A percentile compares a stretch with the other conserved stretches of the same genome.
phyloP scores from a whole-genome alignment of 1,140 invertebrate genomes.

The Euschistus heros region DNA sequence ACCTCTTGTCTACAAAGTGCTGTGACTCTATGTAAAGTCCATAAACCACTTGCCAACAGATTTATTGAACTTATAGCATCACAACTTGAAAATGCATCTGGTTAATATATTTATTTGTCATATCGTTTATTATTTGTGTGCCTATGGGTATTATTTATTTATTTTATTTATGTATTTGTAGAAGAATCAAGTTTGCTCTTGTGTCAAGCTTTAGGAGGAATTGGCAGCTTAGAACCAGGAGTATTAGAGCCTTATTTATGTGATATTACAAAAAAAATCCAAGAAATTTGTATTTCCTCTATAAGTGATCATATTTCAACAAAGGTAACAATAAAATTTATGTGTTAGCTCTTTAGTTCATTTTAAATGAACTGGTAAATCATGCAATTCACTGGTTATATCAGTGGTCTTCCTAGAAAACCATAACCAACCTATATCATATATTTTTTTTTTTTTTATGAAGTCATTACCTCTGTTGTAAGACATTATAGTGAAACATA shows the following conservation, averaged over 20 bases:
- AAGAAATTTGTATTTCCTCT: conserved; percentile 30
- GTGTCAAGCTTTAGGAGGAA: conserved; percentile 60
- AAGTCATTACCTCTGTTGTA: no score
- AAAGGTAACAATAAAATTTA: conserved; percentile 28
- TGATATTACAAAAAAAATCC: conserved; percentile 45
- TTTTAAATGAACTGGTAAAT: no score
- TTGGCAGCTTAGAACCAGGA: conserved; percentile 52
- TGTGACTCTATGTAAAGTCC: conserved; percentile 52
- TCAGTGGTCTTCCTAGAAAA: no score
- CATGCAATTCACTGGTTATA: no score
- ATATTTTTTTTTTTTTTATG: no score
- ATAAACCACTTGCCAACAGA: conserved; percentile 45
- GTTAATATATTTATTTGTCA: neutral
- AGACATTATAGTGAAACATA: no score
- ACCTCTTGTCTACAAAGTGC: conserved; percentile 55
- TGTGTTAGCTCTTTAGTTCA: no score
- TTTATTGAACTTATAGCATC: conserved; percentile 49
- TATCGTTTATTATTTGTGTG: neutral
- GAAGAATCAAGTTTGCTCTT: conserved; percentile 36
- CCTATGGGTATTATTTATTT: neutral
- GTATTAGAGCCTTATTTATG: conserved; percentile 44
- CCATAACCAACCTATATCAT: no score
- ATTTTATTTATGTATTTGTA: conserved; percentile 22
- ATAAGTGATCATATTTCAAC: conserved; percentile 33
- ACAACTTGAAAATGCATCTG: conserved; percentile 21